phyloP scores from a whole-genome alignment of 2,888 invertebrate species.

The Aporophyla lueneburgensis region DNA sequence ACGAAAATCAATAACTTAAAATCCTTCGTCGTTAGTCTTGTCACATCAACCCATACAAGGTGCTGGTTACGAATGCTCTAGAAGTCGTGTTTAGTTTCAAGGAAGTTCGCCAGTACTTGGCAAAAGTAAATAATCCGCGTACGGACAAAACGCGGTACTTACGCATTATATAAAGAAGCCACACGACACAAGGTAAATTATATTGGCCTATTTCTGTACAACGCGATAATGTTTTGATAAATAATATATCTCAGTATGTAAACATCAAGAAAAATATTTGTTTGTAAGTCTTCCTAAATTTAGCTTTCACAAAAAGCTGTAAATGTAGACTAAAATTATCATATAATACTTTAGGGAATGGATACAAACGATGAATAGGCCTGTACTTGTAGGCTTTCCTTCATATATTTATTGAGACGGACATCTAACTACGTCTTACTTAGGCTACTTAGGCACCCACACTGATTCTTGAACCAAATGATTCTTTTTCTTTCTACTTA shows the following conservation, averaged over 20 bases:
- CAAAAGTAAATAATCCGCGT: constrained; percentile 71
- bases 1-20: background rate
- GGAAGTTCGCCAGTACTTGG: constrained; percentile 77
- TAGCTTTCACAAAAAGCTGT: constrained; percentile 11
- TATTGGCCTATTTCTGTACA: constrained; percentile 74
- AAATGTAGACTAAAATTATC: constrained; percentile 26
- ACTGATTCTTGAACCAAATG: background rate
- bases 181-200: constrained; percentile 67
- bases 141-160: constrained; percentile 64
- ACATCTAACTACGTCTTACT: constrained; percentile 13
- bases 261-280: constrained; percentile 32
- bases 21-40: constrained; percentile 13
- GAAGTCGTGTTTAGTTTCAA: constrained; percentile 73
- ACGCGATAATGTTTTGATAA: constrained; percentile 51
- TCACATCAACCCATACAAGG: constrained; percentile 48
- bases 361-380: constrained; percentile 10
- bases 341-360: constrained; percentile 15
- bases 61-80: constrained; percentile 59
- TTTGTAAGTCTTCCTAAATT: constrained; percentile 16
- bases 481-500: constrained; percentile 15
- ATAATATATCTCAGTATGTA: constrained; percentile 41
- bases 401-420: background rate
- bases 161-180: constrained; percentile 77
- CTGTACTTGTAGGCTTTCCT: constrained; percentile 11
- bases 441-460: constrained; percentile 16